Base-by-base conservation (phyloP, 2,797 vertebrate genomes). In the Tamandua tetradactyla region DNA sequence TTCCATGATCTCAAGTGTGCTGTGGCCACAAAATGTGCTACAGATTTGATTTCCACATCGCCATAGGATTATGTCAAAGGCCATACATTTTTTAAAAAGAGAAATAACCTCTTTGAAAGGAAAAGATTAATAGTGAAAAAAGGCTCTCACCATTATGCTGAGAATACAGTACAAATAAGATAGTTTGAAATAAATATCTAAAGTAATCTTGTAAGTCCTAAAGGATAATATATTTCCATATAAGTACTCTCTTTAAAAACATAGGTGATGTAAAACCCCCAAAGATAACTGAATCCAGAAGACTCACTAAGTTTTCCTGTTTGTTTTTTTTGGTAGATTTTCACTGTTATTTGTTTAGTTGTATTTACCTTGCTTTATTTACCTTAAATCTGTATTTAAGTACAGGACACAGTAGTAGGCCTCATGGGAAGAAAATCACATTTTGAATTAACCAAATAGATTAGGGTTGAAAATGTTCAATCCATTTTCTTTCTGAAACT, bases 401-500 rank as follows among this genome's bases (percentile, higher is more conserved):
- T 11, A 22, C 7, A 55, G 61, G 7, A 68, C 7, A 52, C n/a
- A 25, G 1, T 3, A 13, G 9, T 3, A 59, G 78, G 23, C 44
- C 23, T 78, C 61, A 27, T 89, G 52, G 75, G 35, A 93, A 88
- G 40, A 55, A 61, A 94, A 86, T 42, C 30, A 23, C n/a, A 71
- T 69, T 68, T 74, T 42, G 40, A 87, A 79, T n/a, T 37, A 84
- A 78, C 78, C 55, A 37, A 71, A 52, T 8, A 52, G 64, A 78
- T 68, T 57, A 72, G 18, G 42, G 3, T 5, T 68, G 27, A 22
- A 79, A 14, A 27, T 49, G 14, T 42, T 32, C 17, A 87, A 72
- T 35, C 27, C 69, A n/a, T 79, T 92, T 96, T 92, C 52, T 64
- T 87, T 72, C 66, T 89, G 37, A 87, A 94, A 92, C 32, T 82